Evolutionary conservation across 2,888 invertebrate species (phyloP).

Genomic region (Sphaeridia pumilis): DNA sequence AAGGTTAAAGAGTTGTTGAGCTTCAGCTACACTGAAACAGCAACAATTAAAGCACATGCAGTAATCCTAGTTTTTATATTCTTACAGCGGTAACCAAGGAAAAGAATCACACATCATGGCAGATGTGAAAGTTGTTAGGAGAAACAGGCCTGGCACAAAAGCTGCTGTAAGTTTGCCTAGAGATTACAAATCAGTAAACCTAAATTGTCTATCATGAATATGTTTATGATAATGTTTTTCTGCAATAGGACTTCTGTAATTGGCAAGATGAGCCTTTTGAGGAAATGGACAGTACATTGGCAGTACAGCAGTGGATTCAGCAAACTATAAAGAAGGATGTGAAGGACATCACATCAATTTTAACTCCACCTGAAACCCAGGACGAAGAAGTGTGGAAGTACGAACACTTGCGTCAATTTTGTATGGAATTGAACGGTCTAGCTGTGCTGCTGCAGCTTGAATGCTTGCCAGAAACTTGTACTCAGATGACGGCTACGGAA

Average conservation of each 20-base stretch:
- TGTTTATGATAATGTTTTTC: constrained; percentile 17
- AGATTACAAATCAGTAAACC: neutral
- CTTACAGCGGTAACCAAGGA: no score
- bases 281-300: constrained; percentile 98
- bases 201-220: neutral
- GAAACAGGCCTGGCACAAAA: constrained; percentile 85
- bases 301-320: constrained; percentile 97
- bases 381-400: constrained; percentile 99
- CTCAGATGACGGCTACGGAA: constrained; percentile 99
- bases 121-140: constrained; percentile 67
- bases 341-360: constrained; percentile 80
- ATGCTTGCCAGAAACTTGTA: constrained; percentile 93
- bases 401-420: constrained; percentile 96
- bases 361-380: constrained; percentile 92
- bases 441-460: constrained; percentile 91
- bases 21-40: no score
- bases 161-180: constrained; percentile 62
- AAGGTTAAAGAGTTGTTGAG: no score
- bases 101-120: constrained; percentile 60
- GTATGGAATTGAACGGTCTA: constrained; percentile 98
- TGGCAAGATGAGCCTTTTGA: constrained; percentile 99
- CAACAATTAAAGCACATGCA: no score
- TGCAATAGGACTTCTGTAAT: constrained; percentile 77
- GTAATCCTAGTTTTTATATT: no score
- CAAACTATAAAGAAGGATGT: constrained; percentile 90